These are phyloP conservation scores for Crotalus adamanteus DNA, from an alignment of 2,797 vertebrate species.

Conservation along the genomic window DNA sequence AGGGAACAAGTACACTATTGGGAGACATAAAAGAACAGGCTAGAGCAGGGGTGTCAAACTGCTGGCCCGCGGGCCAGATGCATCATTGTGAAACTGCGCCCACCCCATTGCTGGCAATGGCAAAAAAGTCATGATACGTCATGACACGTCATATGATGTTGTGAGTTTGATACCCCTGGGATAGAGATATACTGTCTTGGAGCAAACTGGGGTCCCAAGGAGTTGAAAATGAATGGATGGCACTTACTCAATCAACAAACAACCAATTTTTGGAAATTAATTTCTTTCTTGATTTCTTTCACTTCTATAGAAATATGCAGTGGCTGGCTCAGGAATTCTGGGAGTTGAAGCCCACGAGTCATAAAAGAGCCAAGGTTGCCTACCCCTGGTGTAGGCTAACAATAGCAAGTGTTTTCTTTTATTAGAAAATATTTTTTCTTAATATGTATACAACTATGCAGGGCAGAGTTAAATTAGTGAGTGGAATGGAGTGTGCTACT, in stretches of 20 bases:
- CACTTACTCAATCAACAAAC: neutral
- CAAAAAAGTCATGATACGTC: no score
- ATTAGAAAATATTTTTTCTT: neutral
- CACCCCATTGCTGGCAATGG: no score
- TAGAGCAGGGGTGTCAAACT: no score
- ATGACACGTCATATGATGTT: no score
- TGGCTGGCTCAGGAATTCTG: no score
- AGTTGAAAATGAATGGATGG: neutral
- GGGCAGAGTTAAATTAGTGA: neutral
- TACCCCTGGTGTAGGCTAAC: neutral
- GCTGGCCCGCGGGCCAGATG: no score
- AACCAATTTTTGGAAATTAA: neutral
- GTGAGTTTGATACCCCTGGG: no score
- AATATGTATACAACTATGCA: neutral
- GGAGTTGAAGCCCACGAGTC: no score
- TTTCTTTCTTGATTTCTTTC: neutral
- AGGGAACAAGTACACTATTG: neutral
- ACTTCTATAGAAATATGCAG: neutral
- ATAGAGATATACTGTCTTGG: neutral
- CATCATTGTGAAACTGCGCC: no score
- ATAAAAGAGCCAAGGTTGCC: no score
- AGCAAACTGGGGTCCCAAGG: neutral
- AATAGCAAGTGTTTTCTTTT: neutral
- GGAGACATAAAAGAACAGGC: neutral
- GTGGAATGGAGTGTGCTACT: neutral